Evolutionary conservation across 2,113 vertebrate species (phyloP).

Genomic region (Arenaria interpres): DNA sequence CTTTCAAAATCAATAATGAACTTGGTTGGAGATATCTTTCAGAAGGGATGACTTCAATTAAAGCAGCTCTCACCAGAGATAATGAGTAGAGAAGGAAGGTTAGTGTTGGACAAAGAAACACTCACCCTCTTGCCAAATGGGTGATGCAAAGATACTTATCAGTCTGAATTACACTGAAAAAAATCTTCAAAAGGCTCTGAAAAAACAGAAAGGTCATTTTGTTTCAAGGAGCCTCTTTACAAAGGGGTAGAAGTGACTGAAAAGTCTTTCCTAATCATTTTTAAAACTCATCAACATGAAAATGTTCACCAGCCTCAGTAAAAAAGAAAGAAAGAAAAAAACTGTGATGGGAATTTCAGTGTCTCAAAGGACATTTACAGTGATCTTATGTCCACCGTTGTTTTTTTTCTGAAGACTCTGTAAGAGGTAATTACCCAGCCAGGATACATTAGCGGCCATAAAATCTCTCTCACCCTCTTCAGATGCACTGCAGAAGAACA

Average conservation of each 20-base stretch:
- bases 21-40: constrained; percentile 61
- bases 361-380: background rate
- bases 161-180: constrained; percentile 30
- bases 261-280: background rate
- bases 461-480: background rate
- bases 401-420: background rate
- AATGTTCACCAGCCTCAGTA: background rate
- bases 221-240: constrained; percentile 16
- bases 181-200: constrained; percentile 44
- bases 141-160: constrained; percentile 45
- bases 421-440: background rate
- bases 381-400: background rate
- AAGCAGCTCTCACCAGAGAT: constrained; percentile 45
- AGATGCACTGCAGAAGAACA: background rate
- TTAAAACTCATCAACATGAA: background rate
- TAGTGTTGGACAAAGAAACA: constrained; percentile 58
- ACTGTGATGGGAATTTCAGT: background rate
- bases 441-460: background rate
- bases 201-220: constrained; percentile 58
- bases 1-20: constrained; percentile 71
- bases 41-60: constrained; percentile 67
- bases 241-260: background rate
- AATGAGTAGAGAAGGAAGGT: constrained; percentile 30
- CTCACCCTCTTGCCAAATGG: background rate
- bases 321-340: background rate